Evolutionary conservation across 2,113 vertebrate genomes (phyloP).

Genomic region (Condylura cristata): DNA sequence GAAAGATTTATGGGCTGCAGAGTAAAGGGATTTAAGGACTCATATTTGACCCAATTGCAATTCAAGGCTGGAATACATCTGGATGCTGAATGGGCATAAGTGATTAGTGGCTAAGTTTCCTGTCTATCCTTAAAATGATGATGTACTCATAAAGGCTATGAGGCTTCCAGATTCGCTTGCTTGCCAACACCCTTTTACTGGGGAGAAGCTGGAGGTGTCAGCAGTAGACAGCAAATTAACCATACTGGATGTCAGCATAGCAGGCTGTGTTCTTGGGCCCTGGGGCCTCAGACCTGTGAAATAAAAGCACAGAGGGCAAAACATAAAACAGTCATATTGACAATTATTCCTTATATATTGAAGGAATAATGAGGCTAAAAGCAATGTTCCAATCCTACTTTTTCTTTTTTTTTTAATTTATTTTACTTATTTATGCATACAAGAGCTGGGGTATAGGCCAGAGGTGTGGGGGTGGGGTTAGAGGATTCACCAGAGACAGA

Average conservation of each 20-base stretch:
- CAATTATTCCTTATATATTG: not conserved
- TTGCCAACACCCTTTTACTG: not conserved
- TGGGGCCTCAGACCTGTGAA: not conserved
- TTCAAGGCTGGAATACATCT: not conserved
- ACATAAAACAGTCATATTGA: accelerated
- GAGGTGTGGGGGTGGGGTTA: too few relatives aligned
- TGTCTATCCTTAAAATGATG: not conserved
- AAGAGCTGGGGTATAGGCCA: too few relatives aligned
- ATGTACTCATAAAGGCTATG: not conserved
- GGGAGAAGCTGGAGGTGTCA: too few relatives aligned
- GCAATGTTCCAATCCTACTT: not conserved
- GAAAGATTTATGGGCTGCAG: not conserved
- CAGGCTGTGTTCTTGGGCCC: not conserved
- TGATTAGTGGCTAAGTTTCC: not conserved
- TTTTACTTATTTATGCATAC: too few relatives aligned
- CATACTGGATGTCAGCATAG: not conserved
- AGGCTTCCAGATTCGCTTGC: not conserved
- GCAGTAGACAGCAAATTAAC: not conserved
- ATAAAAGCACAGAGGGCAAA: not conserved
- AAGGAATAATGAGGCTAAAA: not conserved
- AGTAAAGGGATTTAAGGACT: not conserved
- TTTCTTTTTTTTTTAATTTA: too few relatives aligned
- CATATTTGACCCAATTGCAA: not conserved
- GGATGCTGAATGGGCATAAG: not conserved
- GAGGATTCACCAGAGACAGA: too few relatives aligned